phyloP scores from a whole-genome alignment of 2,113 vertebrate genomes.

The Zingel zingel region DNA sequence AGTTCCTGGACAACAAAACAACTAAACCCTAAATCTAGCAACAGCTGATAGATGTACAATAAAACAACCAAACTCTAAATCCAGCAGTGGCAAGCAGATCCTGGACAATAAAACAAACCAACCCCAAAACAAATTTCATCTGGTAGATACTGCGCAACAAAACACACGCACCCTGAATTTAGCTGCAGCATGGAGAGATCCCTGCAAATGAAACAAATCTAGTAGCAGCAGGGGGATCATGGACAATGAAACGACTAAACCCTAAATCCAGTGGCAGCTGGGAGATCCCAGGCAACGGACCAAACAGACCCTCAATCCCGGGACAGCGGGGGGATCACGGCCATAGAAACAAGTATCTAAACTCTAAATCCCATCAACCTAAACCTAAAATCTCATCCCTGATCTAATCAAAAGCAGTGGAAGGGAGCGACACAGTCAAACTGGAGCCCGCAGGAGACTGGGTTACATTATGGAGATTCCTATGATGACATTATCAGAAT shows the following conservation, averaged over 20 bases:
- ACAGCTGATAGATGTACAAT: constrained; percentile 50
- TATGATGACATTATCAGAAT: constrained; percentile 81
- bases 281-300: constrained; percentile 67
- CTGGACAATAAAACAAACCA: constrained; percentile 39
- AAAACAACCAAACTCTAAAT: constrained; percentile 44
- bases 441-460: constrained; percentile 65
- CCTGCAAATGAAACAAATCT: constrained; percentile 64
- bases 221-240: constrained; percentile 48
- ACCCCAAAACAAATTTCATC: constrained; percentile 51
- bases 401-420: constrained; percentile 59
- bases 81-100: constrained; percentile 41
- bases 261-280: constrained; percentile 77
- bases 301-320: constrained; percentile 68
- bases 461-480: constrained; percentile 78
- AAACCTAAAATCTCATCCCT: constrained; percentile 58
- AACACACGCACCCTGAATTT: constrained; percentile 66
- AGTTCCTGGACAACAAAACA: constrained; percentile 46
- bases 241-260: constrained; percentile 69
- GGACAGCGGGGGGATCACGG: constrained; percentile 34
- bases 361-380: constrained; percentile 73
- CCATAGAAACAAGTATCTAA: constrained; percentile 57
- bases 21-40: constrained; percentile 58
- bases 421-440: constrained; percentile 35
- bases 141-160: constrained; percentile 36
- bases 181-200: constrained; percentile 48